Conservation (phyloP, 2,888 invertebrate species). For the Cryptocephalus moraei region DNA sequence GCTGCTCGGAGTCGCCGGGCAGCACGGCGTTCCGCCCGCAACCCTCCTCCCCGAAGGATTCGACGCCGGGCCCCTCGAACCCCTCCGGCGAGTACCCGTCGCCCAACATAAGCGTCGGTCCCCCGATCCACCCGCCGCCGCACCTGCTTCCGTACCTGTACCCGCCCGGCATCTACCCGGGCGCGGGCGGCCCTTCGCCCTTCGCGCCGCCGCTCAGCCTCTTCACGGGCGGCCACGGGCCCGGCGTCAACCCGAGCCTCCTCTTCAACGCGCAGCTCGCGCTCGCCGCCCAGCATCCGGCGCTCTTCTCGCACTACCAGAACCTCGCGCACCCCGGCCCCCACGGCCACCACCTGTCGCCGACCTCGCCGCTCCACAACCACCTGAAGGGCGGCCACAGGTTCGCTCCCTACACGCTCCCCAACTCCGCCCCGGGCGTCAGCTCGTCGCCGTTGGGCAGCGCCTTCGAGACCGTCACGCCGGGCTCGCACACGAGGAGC, state of each 20-base stretch:
- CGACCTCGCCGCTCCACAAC: constrained; percentile 54
- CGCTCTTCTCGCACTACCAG: constrained; percentile 59
- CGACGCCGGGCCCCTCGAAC: constrained; percentile 43
- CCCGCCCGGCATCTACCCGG: constrained; percentile 78
- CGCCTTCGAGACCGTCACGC: constrained; percentile 84
- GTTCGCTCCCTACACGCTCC: constrained; percentile 83
- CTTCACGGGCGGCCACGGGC: constrained; percentile 50
- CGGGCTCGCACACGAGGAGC: constrained; percentile 57
- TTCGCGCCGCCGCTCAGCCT: constrained; percentile 62
- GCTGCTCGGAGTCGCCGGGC: constrained; percentile 54
- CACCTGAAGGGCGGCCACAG: constrained; percentile 65
- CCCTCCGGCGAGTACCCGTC: constrained; percentile 60
- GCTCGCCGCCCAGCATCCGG: constrained; percentile 78
- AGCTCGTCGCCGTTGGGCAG: constrained; percentile 58
- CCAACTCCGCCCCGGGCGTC: constrained; percentile 43
- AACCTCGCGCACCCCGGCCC: constrained; percentile 55
- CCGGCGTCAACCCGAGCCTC: constrained; percentile 69
- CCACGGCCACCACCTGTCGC: constrained; percentile 37
- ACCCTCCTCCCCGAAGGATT: constrained; percentile 39
- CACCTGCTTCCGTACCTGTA: constrained; percentile 86
- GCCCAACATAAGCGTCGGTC: constrained; percentile 89
- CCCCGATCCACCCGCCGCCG: constrained; percentile 84
- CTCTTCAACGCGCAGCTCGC: constrained; percentile 84
- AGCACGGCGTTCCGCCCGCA: constrained; percentile 36
- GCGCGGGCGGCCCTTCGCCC: constrained; percentile 46